Base-by-base conservation (phyloP, 2,888 invertebrate species). In the Falcaria lacertinaria region DNA sequence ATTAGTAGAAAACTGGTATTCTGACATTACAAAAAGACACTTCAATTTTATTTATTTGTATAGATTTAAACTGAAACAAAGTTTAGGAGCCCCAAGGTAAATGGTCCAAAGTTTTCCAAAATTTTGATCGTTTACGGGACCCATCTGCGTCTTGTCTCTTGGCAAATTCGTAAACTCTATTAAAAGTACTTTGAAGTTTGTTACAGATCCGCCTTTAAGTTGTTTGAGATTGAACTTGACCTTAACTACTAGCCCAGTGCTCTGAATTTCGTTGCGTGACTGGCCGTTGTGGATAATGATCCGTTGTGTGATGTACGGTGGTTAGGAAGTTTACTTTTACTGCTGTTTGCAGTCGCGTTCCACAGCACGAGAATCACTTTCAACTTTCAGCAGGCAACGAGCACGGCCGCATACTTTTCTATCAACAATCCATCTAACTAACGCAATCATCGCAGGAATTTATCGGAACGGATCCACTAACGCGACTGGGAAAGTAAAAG, bases 301-400 rank as follows among this genome's bases (percentile, higher is more conserved):
- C 59, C 54, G 70, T 65, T 72, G 72, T 70, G 49, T 54, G 54
- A 57, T 57, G 64, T 59, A 60, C 60, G 61, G 60, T 57, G 65
- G 77, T 80, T 82, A 85, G 86, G 86, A 86, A 85, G 82, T 83
- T 80, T 79, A 84, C 84, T 86, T 84, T 83, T 84, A 81, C 84
- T 80, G 60, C 53, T 47, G 37, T 15, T 25, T 22, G 42, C 45
- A 54, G 56, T 64, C 69, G 75, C 78, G 80, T 80, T 78, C 71
- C 62, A 60, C 45, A 50, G 47, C 52, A 36, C 57, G 60, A 86
- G 85, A 70, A 86, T 72, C 79, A 84, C 87, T 85, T 87, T 86
- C 83, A 60, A 84, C 85, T 86, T 82, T 80, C 80, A 69, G 74
- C 60, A 47, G 59, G 46, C 44, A 45, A 52, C 47, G 52, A 52